Evolutionary conservation across 2,113 vertebrate genomes (phyloP).

Genomic region (Semnornis frantzii): DNA sequence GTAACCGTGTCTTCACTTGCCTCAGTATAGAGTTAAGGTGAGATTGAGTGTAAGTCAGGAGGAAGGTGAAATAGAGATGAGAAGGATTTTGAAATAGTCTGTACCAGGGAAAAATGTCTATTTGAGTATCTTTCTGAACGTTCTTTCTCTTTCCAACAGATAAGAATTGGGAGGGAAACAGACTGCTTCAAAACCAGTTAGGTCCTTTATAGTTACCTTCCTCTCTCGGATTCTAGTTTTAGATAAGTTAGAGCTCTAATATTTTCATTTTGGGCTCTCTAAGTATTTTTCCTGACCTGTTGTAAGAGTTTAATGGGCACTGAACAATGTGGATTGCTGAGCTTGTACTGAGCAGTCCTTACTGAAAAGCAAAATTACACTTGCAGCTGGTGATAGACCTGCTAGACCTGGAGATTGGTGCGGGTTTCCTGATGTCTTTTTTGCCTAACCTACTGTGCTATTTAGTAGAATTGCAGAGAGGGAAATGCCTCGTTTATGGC

Average conservation of each 20-base stretch:
- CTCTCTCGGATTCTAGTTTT: background rate
- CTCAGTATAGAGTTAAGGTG: background rate
- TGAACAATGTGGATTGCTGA: background rate
- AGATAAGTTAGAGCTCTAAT: background rate
- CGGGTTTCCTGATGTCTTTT: background rate
- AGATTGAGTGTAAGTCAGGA: background rate
- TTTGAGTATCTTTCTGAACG: background rate
- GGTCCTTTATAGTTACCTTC: background rate
- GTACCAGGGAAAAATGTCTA: background rate
- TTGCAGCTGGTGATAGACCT: background rate
- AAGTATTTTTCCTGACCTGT: conserved; percentile 1
- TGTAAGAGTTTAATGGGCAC: background rate
- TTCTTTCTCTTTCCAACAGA: background rate
- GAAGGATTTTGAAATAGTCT: background rate
- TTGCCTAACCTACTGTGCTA: background rate
- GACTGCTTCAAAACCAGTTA: background rate
- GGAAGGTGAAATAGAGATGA: background rate
- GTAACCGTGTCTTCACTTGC: background rate
- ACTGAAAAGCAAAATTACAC: background rate
- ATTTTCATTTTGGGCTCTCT: background rate
- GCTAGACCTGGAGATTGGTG: conserved; percentile 1
- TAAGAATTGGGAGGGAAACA: background rate
- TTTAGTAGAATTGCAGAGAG: background rate
- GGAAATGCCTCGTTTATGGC: background rate
- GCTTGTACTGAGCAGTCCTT: background rate